phyloP scores from a whole-genome alignment of 1,140 invertebrate species.

The Aphis craccivora region DNA sequence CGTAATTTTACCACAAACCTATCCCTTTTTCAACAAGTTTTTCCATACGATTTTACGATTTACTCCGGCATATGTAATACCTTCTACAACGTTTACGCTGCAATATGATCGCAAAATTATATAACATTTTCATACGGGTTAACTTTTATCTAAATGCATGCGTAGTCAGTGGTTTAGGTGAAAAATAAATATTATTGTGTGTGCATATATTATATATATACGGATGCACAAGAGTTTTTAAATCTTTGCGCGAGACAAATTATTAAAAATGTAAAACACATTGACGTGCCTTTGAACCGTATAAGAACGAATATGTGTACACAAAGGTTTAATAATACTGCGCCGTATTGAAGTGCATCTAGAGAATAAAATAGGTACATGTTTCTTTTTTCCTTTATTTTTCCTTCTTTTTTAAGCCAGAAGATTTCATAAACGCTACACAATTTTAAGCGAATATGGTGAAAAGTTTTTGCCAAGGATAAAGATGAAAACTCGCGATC shows the following conservation, averaged over 20 bases:
- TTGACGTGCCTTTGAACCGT: background rate
- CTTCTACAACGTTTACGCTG: background rate
- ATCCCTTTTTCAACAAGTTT: background rate
- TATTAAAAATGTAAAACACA: background rate
- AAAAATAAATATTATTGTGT: background rate
- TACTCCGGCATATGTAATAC: too few relatives aligned
- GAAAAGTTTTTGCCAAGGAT: background rate
- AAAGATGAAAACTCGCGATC: slow-evolving; percentile 25
- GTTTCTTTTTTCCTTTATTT: background rate
- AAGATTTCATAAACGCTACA: slow-evolving; percentile 22
- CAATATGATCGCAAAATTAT: background rate
- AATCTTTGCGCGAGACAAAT: background rate
- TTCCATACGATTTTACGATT: background rate
- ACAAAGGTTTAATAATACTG: slow-evolving; percentile 8
- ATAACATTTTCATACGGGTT: background rate
- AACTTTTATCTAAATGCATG: background rate
- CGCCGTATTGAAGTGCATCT: background rate
- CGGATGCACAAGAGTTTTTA: background rate
- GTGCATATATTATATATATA: background rate
- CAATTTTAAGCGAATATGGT: background rate
- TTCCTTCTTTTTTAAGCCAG: background rate
- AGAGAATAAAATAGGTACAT: background rate
- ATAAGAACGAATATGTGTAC: background rate
- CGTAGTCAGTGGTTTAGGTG: background rate
- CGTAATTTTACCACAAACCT: background rate